A percentile compares a stretch with the other conserved stretches of the same genome.
phyloP scores from a whole-genome alignment of 2,888 invertebrate species.

The Scaptomyza reducta region DNA sequence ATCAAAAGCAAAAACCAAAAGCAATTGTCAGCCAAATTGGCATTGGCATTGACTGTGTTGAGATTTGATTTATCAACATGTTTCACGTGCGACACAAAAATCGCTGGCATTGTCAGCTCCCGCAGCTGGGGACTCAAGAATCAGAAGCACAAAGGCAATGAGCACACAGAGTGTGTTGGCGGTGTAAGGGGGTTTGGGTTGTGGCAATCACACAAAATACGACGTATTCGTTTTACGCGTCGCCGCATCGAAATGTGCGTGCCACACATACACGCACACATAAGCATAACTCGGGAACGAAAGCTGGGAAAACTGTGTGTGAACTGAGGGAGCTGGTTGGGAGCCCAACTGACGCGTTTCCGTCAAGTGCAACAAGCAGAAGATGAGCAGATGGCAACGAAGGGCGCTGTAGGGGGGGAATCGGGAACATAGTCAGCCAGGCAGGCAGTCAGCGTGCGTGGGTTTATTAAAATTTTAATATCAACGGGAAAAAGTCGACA shows the following conservation, averaged over 20 bases:
- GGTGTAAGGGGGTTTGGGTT: constrained; percentile 1
- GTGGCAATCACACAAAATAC: constrained; percentile 69
- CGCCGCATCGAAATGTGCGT: constrained; percentile 77
- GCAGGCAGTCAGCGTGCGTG: constrained; percentile 60
- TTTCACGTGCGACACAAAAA: constrained; percentile 69
- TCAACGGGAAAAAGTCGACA: constrained; percentile 75
- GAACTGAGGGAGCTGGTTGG: constrained; percentile 7
- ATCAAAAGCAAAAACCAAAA: constrained; percentile 60
- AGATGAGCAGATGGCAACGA: constrained; percentile 30
- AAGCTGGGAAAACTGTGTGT: neutral
- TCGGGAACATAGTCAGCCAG: constrained; percentile 3
- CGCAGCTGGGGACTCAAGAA: constrained; percentile 64
- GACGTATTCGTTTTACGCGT: constrained; percentile 74
- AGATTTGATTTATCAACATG: constrained; percentile 78
- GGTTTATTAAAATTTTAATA: constrained; percentile 80
- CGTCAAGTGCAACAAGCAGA: constrained; percentile 77
- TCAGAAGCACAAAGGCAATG: constrained; percentile 2
- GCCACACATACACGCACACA: constrained; percentile 48
- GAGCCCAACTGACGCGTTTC: constrained; percentile 72
- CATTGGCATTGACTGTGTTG: constrained; percentile 76
- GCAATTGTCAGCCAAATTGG: constrained; percentile 78
- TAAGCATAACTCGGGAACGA: neutral
- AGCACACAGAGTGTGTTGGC: neutral
- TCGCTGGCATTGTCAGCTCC: constrained; percentile 55
- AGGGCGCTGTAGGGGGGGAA: neutral